Evolutionary conservation across 2,888 invertebrate species (phyloP), one percentile per base, ranked within the genome.

Genomic region (Limenitis camilla): DNA sequence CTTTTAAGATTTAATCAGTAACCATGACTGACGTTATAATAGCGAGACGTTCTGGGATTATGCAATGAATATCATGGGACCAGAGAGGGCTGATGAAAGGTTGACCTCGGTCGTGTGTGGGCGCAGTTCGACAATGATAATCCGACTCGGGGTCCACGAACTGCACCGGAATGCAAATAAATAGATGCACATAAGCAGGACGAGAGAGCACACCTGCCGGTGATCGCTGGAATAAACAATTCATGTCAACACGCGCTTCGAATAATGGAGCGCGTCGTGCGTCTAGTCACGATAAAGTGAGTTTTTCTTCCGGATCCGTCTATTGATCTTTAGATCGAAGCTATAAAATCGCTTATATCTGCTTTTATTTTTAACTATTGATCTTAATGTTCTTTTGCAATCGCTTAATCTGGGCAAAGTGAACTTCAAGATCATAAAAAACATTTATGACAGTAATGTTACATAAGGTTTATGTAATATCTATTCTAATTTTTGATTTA

Each of bases 141-240:
- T 76, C 73, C 67, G 61, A 68, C 68, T 66, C 67, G 73, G 71
- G 82, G 83, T 82, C 76, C 76, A 77, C 78, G 84, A 84, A 82
- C 84, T 77, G 73, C 69, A 71, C 72, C 68, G 84, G 85, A 78
- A 85, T 82, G 85, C 84, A 85, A 86, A 85, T 81, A 86, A 83
- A 83, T 83, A 80, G 74, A 76, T 77, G 73, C 73, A 72, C 69
- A 78, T 78, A 77, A 78, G 79, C 81, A 83, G 81, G 82, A 80
- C 75, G 80, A 73, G 72, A 72, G 68, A 66, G 72, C 72, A 76
- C 84, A 86, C 85, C 86, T 84, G 85, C 75, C 76, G 71, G 64
- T 71, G 74, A 79, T 78, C 75, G 72, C 60, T 64, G 78, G 75
- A 76, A 77, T 78, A 84, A 83, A 84, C 84, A 83, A 83, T 79